phyloP scores from a whole-genome alignment of 2,888 invertebrate genomes.

The Trachelus stipa region DNA sequence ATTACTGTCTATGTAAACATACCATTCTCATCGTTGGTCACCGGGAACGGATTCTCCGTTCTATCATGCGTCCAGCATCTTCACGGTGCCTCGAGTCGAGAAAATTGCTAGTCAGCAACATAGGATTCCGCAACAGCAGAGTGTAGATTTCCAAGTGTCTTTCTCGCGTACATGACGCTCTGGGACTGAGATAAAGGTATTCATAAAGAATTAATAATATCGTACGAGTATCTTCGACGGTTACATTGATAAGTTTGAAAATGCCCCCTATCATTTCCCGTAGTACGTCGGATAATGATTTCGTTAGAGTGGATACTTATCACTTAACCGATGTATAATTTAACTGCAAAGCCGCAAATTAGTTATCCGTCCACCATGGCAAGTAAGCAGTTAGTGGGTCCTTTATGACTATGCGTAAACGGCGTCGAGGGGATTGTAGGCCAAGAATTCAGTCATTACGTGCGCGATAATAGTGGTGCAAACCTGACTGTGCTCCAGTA shows the following conservation, averaged over 20 bases:
- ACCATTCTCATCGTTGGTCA: conserved; percentile 23
- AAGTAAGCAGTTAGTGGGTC: not conserved
- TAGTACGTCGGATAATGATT: not conserved
- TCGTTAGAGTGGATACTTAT: not conserved
- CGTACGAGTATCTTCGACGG: not conserved
- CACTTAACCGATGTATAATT: not conserved
- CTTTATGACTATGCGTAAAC: not conserved
- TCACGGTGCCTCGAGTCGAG: not conserved
- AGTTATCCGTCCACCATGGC: not conserved
- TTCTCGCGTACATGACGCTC: not conserved
- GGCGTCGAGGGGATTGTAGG: conserved; percentile 16
- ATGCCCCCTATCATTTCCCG: not conserved
- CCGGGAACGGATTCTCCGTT: not conserved
- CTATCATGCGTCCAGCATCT: not conserved
- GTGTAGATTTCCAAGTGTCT: not conserved
- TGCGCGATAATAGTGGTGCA: conserved; percentile 26
- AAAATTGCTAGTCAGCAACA: not conserved
- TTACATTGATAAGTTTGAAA: not conserved
- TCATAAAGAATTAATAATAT: not conserved
- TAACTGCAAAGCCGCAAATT: not conserved
- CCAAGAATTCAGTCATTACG: conserved; percentile 34
- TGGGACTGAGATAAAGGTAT: not conserved
- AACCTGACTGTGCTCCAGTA: conserved; percentile 17
- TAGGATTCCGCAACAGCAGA: not conserved
- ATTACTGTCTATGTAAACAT: conserved; percentile 42